phyloP scores from a whole-genome alignment of 2,113 vertebrate species.

The Xiphias gladius region DNA sequence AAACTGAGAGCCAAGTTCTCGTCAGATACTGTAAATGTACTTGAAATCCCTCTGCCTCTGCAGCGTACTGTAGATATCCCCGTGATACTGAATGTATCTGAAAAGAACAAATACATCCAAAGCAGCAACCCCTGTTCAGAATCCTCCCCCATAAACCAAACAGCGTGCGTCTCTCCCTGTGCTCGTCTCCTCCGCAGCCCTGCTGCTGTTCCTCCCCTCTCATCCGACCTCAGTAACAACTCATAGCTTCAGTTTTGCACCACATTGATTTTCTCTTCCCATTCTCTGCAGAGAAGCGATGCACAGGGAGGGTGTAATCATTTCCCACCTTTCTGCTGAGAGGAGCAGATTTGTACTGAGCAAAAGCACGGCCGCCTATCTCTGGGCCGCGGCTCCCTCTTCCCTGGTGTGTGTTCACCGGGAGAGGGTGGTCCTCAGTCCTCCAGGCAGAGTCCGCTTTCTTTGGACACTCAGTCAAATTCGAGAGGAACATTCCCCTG shows the following conservation, averaged over 20 bases:
- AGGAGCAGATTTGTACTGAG: constrained; percentile 18
- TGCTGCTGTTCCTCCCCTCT: constrained; percentile 9
- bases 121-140: background rate
- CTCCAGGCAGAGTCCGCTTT: background rate
- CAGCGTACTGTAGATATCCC: background rate
- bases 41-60: background rate
- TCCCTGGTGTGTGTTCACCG: background rate
- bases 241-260: background rate
- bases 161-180: background rate
- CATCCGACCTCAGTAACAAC: constrained; percentile 11
- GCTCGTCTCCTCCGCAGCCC: background rate
- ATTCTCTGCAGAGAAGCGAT: background rate
- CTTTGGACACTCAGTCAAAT: background rate
- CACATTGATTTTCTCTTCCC: constrained; percentile 49
- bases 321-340: constrained; percentile 40
- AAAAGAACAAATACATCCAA: no score
- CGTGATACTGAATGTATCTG: background rate
- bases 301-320: background rate
- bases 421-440: background rate
- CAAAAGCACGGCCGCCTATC: constrained; percentile 10
- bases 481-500: background rate
- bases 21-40: no score
- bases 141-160: background rate
- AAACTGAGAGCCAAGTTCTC: no score
- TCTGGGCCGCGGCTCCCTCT: background rate